Percentiles rank a stretch among this genome's conserved stretches.
Evolutionary conservation across 1,140 invertebrate species (phyloP).

Genomic region (Cheumatopsyche charites): DNA sequence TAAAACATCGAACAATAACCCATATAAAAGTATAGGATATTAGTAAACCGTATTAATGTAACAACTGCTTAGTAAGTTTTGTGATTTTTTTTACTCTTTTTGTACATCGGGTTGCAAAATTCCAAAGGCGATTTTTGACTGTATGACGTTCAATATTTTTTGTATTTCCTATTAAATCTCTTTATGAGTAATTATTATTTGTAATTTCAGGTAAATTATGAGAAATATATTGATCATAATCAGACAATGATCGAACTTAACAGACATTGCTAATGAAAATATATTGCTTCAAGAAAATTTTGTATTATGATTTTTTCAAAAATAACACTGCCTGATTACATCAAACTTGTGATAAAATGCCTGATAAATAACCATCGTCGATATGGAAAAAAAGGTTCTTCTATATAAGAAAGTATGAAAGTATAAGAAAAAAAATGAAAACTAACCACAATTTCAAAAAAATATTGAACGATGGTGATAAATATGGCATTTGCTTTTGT

Average conservation of each 20-base stretch:
- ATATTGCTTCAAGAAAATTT: not conserved
- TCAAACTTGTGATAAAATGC: conserved; percentile 11
- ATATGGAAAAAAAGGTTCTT: not conserved
- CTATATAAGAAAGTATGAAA: too few relatives aligned
- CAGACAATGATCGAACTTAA: not conserved
- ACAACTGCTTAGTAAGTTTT: conserved; percentile 41
- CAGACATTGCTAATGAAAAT: too few relatives aligned
- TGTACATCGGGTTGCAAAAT: conserved; percentile 47
- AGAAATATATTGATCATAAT: conserved; percentile 11
- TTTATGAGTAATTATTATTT: conserved; percentile 9
- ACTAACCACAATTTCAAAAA: not conserved
- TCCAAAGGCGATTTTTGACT: conserved; percentile 43
- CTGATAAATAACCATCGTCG: conserved; percentile 13
- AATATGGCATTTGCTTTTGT: conserved; percentile 15
- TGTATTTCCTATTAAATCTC: conserved; percentile 35
- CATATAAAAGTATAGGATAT: conserved; percentile 7
- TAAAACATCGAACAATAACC: not conserved
- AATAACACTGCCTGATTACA: not conserved
- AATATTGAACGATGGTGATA: conserved; percentile 2
- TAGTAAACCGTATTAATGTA: conserved; percentile 36
- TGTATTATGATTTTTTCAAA: not conserved
- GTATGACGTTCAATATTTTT: conserved; percentile 34
- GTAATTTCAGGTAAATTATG: conserved; percentile 27
- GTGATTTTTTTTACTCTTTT: conserved; percentile 31
- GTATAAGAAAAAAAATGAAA: conserved; percentile 4